Evolutionary conservation across 2,113 vertebrate species (phyloP).

Genomic region (Uropsilus gracilis): DNA sequence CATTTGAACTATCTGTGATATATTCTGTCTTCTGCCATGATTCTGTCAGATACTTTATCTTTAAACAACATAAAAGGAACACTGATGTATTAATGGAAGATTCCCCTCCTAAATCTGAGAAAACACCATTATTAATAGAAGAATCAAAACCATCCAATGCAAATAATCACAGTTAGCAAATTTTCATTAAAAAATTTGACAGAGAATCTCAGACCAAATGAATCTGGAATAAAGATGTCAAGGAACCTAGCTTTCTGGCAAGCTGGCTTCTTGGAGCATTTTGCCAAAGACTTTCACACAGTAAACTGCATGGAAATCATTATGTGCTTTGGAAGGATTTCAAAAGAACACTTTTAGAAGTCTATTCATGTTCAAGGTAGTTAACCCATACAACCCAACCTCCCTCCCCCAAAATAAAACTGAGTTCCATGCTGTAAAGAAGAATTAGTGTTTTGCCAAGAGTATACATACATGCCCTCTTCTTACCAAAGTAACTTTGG

Average conservation of each 20-base stretch:
- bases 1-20: slow-evolving; percentile 47
- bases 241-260: slow-evolving; percentile 3
- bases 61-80: slow-evolving; percentile 37
- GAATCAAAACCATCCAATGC: slow-evolving; percentile 25
- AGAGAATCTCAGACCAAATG: not conserved
- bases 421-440: slow-evolving; percentile 20
- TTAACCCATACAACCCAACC: not conserved
- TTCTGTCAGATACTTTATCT: slow-evolving; percentile 42
- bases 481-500: slow-evolving; percentile 93
- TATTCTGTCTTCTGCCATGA: slow-evolving; percentile 44
- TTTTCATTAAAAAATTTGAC: slow-evolving; percentile 51
- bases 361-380: slow-evolving; percentile 27
- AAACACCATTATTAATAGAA: slow-evolving; percentile 51
- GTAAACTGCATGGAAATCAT: slow-evolving; percentile 64
- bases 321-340: slow-evolving; percentile 47
- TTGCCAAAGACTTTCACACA: slow-evolving; percentile 55
- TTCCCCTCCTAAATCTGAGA: slow-evolving; percentile 41
- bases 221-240: slow-evolving; percentile 54
- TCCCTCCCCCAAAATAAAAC: slow-evolving; percentile 37
- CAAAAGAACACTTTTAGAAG: slow-evolving; percentile 44
- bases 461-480: slow-evolving; percentile 20
- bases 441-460: slow-evolving; percentile 30
- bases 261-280: not conserved
- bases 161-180: slow-evolving; percentile 51
- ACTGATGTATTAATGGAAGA: slow-evolving; percentile 41